Evolutionary conservation across 2,113 vertebrate genomes (phyloP).

Genomic region (Pteronura brasiliensis): DNA sequence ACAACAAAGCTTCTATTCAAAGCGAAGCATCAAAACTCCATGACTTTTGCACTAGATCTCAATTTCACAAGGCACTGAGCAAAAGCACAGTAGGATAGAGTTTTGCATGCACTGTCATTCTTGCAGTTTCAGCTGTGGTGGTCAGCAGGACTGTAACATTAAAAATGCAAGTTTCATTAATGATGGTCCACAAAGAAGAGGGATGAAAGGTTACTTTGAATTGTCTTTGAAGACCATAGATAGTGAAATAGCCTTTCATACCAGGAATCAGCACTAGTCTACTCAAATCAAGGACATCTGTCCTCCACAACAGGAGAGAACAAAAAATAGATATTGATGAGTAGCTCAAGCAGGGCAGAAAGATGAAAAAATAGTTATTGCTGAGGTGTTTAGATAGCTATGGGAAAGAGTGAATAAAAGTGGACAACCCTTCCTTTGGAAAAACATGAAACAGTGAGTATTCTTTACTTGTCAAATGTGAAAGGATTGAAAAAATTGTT

Average conservation of each 20-base stretch:
- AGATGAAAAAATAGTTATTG: conserved; percentile 20
- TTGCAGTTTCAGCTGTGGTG: conserved; percentile 31
- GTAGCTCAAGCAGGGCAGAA: conserved; percentile 39
- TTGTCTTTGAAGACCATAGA: conserved; percentile 57
- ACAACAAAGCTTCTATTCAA: conserved; percentile 53
- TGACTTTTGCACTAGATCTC: background rate
- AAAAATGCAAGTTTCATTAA: conserved; percentile 71
- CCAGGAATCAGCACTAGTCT: background rate
- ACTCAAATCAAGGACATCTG: conserved; percentile 53
- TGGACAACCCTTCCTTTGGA: conserved; percentile 1
- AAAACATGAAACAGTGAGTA: conserved; percentile 50
- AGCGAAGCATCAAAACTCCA: conserved; percentile 32
- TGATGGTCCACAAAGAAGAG: conserved; percentile 56
- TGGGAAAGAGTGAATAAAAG: conserved; percentile 23
- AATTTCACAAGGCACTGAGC: background rate
- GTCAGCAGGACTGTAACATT: conserved; percentile 57
- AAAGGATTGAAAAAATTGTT: conserved; percentile 33
- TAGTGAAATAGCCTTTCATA: conserved; percentile 56
- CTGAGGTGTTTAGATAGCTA: conserved; percentile 6
- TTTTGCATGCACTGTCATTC: conserved; percentile 43
- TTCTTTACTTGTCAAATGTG: conserved; percentile 61
- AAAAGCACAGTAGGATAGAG: conserved; percentile 44
- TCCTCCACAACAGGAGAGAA: conserved; percentile 35
- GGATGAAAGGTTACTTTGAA: conserved; percentile 71
- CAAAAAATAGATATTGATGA: conserved; percentile 42